Evolutionary conservation across 1,140 invertebrate species (phyloP).

Genomic region (Brachionus calyciflorus): DNA sequence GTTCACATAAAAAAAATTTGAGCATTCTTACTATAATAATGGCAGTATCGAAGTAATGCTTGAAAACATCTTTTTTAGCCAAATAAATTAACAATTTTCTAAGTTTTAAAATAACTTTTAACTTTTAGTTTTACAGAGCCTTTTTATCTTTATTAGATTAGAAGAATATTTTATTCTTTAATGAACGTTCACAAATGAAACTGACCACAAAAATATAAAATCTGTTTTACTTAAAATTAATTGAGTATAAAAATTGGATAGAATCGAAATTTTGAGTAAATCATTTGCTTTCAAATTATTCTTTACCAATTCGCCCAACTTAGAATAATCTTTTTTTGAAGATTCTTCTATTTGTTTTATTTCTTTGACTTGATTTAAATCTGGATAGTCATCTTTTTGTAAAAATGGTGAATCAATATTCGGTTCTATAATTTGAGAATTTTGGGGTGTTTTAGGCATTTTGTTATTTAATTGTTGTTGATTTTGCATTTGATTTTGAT

Average conservation of each 20-base stretch:
- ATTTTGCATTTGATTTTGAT: conserved; percentile 40
- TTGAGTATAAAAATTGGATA: conserved; percentile 23
- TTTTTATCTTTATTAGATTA: too few relatives aligned
- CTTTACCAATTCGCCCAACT: conserved; percentile 1
- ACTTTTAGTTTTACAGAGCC: too few relatives aligned
- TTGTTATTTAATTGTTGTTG: not conserved
- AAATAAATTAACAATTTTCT: too few relatives aligned
- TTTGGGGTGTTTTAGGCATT: not conserved
- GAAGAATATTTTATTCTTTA: too few relatives aligned
- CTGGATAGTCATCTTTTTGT: not conserved
- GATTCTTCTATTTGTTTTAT: not conserved
- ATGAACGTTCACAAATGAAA: not conserved
- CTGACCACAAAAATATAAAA: not conserved
- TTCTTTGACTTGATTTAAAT: not conserved
- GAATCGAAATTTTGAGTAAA: not conserved
- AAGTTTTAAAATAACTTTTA: too few relatives aligned
- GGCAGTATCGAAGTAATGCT: too few relatives aligned
- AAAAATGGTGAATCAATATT: conserved; percentile 14
- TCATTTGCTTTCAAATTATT: conserved; percentile 12
- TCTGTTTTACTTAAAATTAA: conserved; percentile 31
- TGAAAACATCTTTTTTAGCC: too few relatives aligned
- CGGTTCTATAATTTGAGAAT: not conserved
- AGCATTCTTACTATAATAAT: too few relatives aligned
- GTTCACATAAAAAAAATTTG: too few relatives aligned
- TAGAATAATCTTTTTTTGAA: not conserved